Evolutionary conservation across 2,113 vertebrate species (phyloP).

Genomic region (Odontesthes bonariensis): DNA sequence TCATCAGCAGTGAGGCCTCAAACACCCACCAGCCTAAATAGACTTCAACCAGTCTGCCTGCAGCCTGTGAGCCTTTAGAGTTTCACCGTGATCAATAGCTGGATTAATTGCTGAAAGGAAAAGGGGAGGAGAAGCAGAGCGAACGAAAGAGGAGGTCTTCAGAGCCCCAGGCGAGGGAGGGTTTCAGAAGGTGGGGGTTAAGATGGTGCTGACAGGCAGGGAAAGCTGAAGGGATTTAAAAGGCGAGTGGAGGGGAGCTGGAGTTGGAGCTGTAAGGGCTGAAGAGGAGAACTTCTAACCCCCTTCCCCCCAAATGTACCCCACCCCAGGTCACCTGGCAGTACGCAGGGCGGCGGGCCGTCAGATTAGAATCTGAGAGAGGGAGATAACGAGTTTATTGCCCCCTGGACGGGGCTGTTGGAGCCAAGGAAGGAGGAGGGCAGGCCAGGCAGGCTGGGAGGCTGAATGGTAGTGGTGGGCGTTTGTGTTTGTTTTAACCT

Average conservation of each 20-base stretch:
- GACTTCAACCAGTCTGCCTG: constrained; percentile 54
- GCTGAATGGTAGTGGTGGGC: constrained; percentile 63
- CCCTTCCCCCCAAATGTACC: constrained; percentile 58
- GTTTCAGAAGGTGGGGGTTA: constrained; percentile 74
- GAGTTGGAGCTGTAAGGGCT: constrained; percentile 58
- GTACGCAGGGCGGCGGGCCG: constrained; percentile 79
- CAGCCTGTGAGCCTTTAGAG: constrained; percentile 70
- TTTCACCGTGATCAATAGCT: constrained; percentile 83
- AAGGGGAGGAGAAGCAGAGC: constrained; percentile 45
- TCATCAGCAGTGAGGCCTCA: constrained; percentile 14
- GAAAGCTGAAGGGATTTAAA: constrained; percentile 84
- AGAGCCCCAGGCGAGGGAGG: constrained; percentile 78
- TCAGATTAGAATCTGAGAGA: constrained; percentile 89
- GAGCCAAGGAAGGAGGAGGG: constrained; percentile 80
- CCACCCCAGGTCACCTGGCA: constrained; percentile 85
- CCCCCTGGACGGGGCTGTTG: constrained; percentile 83
- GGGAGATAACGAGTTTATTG: constrained; percentile 88
- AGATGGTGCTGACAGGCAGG: constrained; percentile 81
- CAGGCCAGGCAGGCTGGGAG: constrained; percentile 72
- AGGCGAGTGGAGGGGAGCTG: constrained; percentile 68
- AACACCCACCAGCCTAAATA: constrained; percentile 50
- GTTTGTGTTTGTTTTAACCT: constrained; percentile 85
- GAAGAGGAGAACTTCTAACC: constrained; percentile 62
- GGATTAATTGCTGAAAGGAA: constrained; percentile 82
- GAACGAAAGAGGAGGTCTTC: constrained; percentile 56